Percentiles rank a stretch among this genome's conserved stretches.
phyloP scores from a whole-genome alignment of 2,113 vertebrate genomes.

The Neolamprologus devosi region DNA sequence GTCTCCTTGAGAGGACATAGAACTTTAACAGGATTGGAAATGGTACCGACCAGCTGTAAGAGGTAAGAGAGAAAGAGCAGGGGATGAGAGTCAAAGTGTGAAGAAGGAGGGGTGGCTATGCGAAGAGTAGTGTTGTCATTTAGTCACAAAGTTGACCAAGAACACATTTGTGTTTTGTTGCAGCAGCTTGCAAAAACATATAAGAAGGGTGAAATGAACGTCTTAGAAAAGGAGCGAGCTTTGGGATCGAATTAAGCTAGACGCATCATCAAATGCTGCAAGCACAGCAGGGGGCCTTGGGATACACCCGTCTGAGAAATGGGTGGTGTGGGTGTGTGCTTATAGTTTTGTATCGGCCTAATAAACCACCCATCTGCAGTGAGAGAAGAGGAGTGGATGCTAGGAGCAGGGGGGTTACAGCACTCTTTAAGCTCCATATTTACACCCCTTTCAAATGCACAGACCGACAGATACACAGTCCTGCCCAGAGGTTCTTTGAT shows the following conservation, averaged over 20 bases:
- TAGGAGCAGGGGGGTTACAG: conserved; percentile 23
- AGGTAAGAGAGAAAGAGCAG: conserved; percentile 33
- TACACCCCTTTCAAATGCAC: conserved; percentile 51
- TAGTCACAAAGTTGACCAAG: neutral
- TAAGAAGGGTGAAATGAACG: neutral
- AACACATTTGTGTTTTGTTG: neutral
- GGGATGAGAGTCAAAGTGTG: conserved; percentile 45
- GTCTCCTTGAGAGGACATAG: conserved; percentile 46
- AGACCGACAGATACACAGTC: conserved; percentile 42
- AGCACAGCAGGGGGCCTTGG: conserved; percentile 61
- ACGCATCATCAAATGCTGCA: conserved; percentile 56
- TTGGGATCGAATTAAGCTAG: conserved; percentile 45
- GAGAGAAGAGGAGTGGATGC: conserved; percentile 36
- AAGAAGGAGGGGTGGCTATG: conserved; percentile 15
- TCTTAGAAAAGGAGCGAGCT: neutral
- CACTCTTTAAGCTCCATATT: conserved; percentile 51
- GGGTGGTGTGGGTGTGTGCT: conserved; percentile 53
- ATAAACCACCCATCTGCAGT: conserved; percentile 54
- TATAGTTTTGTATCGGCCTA: conserved; percentile 48
- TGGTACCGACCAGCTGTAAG: conserved; percentile 55
- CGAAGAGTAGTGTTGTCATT: conserved; percentile 2
- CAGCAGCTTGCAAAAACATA: neutral
- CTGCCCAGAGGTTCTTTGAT: conserved; percentile 60
- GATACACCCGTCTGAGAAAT: conserved; percentile 51
- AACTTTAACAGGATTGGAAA: conserved; percentile 66